These are phyloP conservation scores for Agrilus cyanescens DNA, from an alignment of 2,888 invertebrate genomes.

Conservation along the genomic window DNA sequence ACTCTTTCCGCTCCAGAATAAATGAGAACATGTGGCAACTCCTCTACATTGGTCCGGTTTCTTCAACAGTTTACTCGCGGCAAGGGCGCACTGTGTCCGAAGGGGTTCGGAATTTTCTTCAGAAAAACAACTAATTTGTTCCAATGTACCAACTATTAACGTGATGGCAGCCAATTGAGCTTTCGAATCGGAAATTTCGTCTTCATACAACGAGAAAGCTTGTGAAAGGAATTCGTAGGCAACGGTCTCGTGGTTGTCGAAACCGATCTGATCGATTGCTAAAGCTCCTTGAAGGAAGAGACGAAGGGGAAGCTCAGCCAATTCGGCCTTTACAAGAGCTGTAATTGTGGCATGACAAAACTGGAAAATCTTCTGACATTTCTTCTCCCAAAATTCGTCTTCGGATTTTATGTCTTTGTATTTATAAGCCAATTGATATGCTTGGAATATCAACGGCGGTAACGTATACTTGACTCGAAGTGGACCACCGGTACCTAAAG, in stretches of 20 bases:
- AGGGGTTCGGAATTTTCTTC: conserved; percentile 96
- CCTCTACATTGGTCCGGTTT: conserved; percentile 98
- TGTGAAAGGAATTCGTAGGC: conserved; percentile 97
- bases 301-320: conserved; percentile 85
- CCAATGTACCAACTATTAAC: conserved; percentile 88
- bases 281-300: conserved; percentile 93
- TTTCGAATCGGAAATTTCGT: conserved; percentile 95
- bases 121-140: conserved; percentile 87
- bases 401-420: conserved; percentile 67
- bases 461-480: conserved; percentile 80
- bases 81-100: conserved; percentile 89
- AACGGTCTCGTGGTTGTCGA: conserved; percentile 91
- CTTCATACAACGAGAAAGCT: conserved; percentile 94
- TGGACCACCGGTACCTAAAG: conserved; percentile 83
- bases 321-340: conserved; percentile 87
- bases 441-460: conserved; percentile 90
- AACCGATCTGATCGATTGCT: conserved; percentile 82
- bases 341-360: conserved; percentile 95
- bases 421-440: conserved; percentile 76
- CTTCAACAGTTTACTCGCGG: conserved; percentile 90
- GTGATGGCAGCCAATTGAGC: conserved; percentile 94
- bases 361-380: conserved; percentile 95
- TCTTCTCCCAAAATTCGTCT: conserved; percentile 98
- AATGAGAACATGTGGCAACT: conserved; percentile 84
- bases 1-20: conserved; percentile 90